phyloP scores from a whole-genome alignment of 2,888 invertebrate genomes.

The Athalia cordata region DNA sequence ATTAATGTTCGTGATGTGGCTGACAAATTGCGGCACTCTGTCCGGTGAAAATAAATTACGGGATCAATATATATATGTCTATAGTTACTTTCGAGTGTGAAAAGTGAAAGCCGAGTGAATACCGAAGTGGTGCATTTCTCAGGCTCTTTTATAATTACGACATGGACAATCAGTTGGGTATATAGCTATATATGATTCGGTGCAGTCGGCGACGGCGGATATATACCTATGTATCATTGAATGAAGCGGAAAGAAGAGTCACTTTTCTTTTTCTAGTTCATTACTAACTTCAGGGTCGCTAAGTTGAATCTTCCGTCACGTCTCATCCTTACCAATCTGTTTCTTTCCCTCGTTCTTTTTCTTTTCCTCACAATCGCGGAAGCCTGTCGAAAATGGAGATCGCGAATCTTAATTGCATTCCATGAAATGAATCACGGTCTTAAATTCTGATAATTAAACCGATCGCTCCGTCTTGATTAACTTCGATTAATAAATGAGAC shows the following conservation, averaged over 20 bases:
- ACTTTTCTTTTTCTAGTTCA: too few relatives aligned
- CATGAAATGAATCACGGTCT: too few relatives aligned
- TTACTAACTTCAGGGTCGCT: too few relatives aligned
- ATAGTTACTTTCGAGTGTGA: conserved; percentile 9
- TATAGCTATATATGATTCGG: too few relatives aligned
- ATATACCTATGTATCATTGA: too few relatives aligned
- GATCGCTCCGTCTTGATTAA: too few relatives aligned
- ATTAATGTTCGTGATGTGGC: conserved; percentile 8
- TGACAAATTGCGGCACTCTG: conserved; percentile 13
- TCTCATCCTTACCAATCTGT: too few relatives aligned
- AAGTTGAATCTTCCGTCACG: too few relatives aligned
- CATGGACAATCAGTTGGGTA: neutral
- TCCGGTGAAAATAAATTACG: conserved; percentile 10
- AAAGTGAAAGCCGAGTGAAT: conserved; percentile 11
- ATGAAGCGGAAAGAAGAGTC: too few relatives aligned
- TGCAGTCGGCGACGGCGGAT: too few relatives aligned
- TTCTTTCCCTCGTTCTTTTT: neutral
- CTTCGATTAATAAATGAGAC: too few relatives aligned
- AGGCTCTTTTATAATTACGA: conserved; percentile 17
- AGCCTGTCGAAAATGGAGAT: neutral
- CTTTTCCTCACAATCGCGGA: neutral
- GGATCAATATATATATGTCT: conserved; percentile 5
- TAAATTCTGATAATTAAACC: too few relatives aligned
- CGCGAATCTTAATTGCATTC: neutral
- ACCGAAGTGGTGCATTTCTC: neutral